Evolutionary conservation across 2,888 invertebrate species (phyloP).

Genomic region (Amblyjoppa proteus): DNA sequence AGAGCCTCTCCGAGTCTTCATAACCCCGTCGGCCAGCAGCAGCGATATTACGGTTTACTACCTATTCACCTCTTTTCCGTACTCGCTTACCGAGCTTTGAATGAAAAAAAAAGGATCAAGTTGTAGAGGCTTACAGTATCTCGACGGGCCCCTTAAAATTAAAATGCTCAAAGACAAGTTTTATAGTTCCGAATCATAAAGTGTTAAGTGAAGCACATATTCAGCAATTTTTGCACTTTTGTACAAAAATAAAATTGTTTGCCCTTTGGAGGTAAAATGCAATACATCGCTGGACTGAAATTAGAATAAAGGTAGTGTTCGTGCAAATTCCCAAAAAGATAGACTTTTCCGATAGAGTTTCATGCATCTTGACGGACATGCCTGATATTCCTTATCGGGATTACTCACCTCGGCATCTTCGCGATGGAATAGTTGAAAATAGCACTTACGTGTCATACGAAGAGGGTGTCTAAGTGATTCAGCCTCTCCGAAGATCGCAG

Average conservation of each 20-base stretch:
- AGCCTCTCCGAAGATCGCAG: not conserved
- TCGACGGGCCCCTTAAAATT: not conserved
- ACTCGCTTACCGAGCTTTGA: slow-evolving; percentile 19
- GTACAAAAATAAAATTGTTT: not conserved
- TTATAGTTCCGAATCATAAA: not conserved
- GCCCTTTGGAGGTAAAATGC: not conserved
- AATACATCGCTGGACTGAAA: not conserved
- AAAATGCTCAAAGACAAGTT: slow-evolving; percentile 14
- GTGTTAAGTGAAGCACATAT: not conserved
- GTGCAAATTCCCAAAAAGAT: not conserved
- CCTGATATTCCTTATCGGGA: not conserved
- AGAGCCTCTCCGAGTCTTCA: not conserved
- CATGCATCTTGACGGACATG: not conserved
- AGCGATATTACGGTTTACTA: slow-evolving; percentile 45
- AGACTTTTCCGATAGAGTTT: not conserved
- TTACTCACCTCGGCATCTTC: not conserved
- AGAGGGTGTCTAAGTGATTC: not conserved
- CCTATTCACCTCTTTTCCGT: slow-evolving; percentile 40
- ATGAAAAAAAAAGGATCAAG: slow-evolving; percentile 7
- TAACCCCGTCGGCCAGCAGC: not conserved
- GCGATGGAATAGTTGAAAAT: not conserved
- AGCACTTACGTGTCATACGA: not conserved
- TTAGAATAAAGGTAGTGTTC: not conserved
- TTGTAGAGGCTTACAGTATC: slow-evolving; percentile 2
- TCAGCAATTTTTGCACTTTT: not conserved